These are phyloP conservation scores for Heloderma charlesbogerti DNA, from an alignment of 2,113 vertebrate genomes.

Conservation along the genomic window DNA sequence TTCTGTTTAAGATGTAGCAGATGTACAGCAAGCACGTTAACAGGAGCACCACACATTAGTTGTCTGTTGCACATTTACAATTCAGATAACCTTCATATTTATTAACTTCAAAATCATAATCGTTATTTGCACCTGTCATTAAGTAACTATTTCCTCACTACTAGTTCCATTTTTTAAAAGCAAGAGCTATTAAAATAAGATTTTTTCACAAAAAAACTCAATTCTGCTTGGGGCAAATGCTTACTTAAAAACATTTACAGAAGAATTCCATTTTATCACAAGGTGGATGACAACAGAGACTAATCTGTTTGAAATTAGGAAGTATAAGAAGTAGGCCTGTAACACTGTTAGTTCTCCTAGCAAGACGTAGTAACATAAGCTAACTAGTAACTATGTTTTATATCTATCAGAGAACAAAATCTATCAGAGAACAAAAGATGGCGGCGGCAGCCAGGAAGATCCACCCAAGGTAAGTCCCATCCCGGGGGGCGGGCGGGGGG, in stretches of 20 bases:
- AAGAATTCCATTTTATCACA: neutral
- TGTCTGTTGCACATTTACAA: neutral
- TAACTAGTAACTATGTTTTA: fast-evolving
- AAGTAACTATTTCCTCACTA: neutral
- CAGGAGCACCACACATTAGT: neutral
- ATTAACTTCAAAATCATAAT: neutral
- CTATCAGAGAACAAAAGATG: neutral
- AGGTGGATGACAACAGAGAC: neutral
- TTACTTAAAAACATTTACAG: neutral
- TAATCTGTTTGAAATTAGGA: neutral
- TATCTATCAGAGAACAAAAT: neutral
- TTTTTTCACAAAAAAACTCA: neutral
- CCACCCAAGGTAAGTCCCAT: too few species aligned
- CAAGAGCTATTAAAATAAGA: neutral
- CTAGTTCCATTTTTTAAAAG: neutral
- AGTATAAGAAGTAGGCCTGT: neutral
- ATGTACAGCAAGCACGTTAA: neutral
- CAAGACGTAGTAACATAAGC: neutral
- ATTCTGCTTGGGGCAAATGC: neutral
- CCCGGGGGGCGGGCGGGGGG: too few species aligned
- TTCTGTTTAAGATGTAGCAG: neutral
- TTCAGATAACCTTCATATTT: constrained; percentile 27
- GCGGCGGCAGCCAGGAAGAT: too few species aligned
- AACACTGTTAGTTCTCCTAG: neutral
- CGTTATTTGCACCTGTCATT: neutral